Conservation (phyloP, 1,140 invertebrate genomes). For the Drosophila biarmipes region DNA sequence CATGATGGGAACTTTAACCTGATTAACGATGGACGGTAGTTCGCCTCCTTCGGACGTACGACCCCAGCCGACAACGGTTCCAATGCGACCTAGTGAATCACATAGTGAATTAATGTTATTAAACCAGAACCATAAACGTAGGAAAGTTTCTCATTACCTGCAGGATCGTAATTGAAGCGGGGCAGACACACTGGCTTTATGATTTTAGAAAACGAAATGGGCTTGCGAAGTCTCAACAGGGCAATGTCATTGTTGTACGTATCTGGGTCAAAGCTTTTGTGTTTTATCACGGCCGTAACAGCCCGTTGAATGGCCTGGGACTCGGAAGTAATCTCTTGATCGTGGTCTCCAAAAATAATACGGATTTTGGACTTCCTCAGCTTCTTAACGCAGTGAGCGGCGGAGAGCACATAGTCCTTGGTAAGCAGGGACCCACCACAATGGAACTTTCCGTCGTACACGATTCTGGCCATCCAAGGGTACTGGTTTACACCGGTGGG, state of each 20-base stretch:
- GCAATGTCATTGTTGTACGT: slow-evolving; percentile 95
- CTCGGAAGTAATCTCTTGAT: slow-evolving; percentile 91
- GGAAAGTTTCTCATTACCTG: slow-evolving; percentile 85
- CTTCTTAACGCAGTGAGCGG: slow-evolving; percentile 89
- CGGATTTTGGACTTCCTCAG: slow-evolving; percentile 91
- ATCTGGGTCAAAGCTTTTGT: slow-evolving; percentile 92
- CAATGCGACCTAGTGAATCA: slow-evolving; percentile 76
- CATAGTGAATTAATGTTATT: not conserved
- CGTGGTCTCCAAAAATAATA: slow-evolving; percentile 92
- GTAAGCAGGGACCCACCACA: slow-evolving; percentile 94
- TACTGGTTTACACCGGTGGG: slow-evolving; percentile 92
- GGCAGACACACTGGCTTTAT: slow-evolving; percentile 93
- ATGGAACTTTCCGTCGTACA: slow-evolving; percentile 94
- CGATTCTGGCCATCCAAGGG: slow-evolving; percentile 92
- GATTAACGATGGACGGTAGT: slow-evolving; percentile 91
- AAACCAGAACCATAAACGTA: too few relatives aligned
- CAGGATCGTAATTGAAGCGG: slow-evolving; percentile 87
- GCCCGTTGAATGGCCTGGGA: slow-evolving; percentile 91
- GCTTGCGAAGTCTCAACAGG: slow-evolving; percentile 90
- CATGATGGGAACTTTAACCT: slow-evolving; percentile 93
- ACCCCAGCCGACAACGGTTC: slow-evolving; percentile 94
- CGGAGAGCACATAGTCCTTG: slow-evolving; percentile 89
- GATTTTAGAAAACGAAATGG: slow-evolving; percentile 91
- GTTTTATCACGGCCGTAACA: slow-evolving; percentile 90
- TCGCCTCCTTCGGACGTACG: slow-evolving; percentile 91